Conservation (phyloP, 2,113 vertebrate genomes). For the Acinonyx jubatus region DNA sequence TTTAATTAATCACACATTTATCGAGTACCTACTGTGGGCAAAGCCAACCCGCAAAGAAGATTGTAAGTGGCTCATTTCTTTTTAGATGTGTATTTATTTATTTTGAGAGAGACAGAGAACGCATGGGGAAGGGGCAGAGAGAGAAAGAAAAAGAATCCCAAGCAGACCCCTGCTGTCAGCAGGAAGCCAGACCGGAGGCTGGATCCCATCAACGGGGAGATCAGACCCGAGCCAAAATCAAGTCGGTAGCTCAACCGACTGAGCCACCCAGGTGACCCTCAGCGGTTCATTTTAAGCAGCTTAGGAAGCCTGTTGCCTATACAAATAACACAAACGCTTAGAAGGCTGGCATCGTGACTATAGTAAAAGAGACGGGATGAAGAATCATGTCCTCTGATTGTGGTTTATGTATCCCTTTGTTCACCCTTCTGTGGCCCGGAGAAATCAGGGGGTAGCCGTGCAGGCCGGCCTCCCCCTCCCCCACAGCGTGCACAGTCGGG, state of each 20-base stretch:
- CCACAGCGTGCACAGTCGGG: not conserved
- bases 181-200: no score
- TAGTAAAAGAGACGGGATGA: not conserved
- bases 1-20: not conserved
- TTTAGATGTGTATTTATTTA: no score
- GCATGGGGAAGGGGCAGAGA: no score
- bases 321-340: not conserved
- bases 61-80: not conserved
- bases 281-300: not conserved
- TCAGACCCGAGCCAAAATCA: no score
- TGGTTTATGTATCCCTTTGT: not conserved
- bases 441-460: not conserved
- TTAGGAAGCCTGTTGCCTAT: not conserved
- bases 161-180: no score
- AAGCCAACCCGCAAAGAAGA: not conserved
- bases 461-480: not conserved
- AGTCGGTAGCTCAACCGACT: no score
- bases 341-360: not conserved
- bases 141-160: no score
- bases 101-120: no score
- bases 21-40: not conserved
- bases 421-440: not conserved
- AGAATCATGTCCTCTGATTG: no score
- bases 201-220: no score
- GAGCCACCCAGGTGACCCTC: no score